Evolutionary conservation across 2,113 vertebrate genomes (phyloP), one percentile per base, ranked within the genome.

Genomic region (Phalacrocorax pelagicus): DNA sequence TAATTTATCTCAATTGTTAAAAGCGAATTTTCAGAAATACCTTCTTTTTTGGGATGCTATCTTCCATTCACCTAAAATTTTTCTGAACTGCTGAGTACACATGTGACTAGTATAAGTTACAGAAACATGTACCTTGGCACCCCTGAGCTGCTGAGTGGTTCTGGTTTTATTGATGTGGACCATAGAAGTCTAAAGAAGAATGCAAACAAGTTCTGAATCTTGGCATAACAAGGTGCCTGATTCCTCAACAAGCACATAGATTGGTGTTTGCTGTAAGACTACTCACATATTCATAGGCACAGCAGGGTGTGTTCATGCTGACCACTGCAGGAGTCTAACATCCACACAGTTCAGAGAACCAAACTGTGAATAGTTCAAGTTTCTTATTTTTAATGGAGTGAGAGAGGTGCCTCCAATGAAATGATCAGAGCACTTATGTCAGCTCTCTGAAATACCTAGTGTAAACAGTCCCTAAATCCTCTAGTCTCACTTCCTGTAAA

Each of bases 401-500:
- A 63, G 34, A 83, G 15, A 16, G 2, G 3, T 55, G 57, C 62
- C n/a, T 90, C 38, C 57, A 79, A 0, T 23, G 32, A 81, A n/a
- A 58, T 51, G n/a, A 51, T 82, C 17, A 59, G 47, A 63, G 36
- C 44, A 59, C 30, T 69, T 44, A 32, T 10, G 30, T 83, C 67
- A 77, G 51, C 66, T 77, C 21, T 88, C 40, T 80, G 80, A 86
- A 92, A 86, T 92, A 86, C 44, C 5, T 80, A 40, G 36, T 62
- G 24, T 94, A 92, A 95, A 81, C 75, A 77, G 34, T 51, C 49
- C 46, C 80, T 38, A 90, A 90, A 54, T 83, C 49, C 90, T 65
- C 67, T 94, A 90, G 79, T 94, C 82, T 92, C 15, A 6, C 54
- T 96, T 95, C 86, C 91, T 92, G 63, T 94, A 95, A 96, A 90